Base-by-base conservation (phyloP, 2,113 vertebrate species). In the Malurus melanocephalus region DNA sequence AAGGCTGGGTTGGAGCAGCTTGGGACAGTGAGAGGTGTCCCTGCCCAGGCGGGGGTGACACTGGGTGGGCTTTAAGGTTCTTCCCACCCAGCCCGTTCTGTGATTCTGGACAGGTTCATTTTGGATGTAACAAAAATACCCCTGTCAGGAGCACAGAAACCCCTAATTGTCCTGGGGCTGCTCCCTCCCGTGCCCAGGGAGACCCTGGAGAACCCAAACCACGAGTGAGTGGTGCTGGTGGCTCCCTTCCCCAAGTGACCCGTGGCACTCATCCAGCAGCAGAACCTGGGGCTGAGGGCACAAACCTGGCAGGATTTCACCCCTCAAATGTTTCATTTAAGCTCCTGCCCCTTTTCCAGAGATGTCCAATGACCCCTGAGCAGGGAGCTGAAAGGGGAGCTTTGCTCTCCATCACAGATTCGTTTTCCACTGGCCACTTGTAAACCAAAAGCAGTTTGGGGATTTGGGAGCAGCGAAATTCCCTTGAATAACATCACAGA, bases 131-230 rank as follows among this genome's bases (percentile, higher is more conserved):
- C 62, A 67, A 9, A 7, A 82, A 76, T 1, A 2, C 7, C 65
- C 3, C 0, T 2, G 10, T 15, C 17, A 66, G 56, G 14, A 46
- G 4, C 46, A 61, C 1, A 1, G 17, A 4, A 14, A 13, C 5
- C n/a, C 45, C 28, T 16, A 45, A 13, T 4, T 26, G 6, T 26
- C 26, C 32, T n/a, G 2, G 2, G 33, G 53, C 67, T 64, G 30
- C 30, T 76, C 59, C 35, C n/a, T 19, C 56, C 68, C 3, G 21
- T 3, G 40, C 8, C 14, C 51, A 28, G 40, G 0, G 28, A 76
- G 59, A 27, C 40, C 43, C 19, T 2, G n/a, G 16, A 9, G 18
- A 65, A 4, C 60, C 13, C 68, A 40, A 8, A 13, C 3, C 56
- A 0, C 2, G 15, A 7, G 10, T 2, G 64, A 74, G 4, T 11